Conservation (phyloP, 2,113 vertebrate genomes). For the Chloroceryle aenea region DNA sequence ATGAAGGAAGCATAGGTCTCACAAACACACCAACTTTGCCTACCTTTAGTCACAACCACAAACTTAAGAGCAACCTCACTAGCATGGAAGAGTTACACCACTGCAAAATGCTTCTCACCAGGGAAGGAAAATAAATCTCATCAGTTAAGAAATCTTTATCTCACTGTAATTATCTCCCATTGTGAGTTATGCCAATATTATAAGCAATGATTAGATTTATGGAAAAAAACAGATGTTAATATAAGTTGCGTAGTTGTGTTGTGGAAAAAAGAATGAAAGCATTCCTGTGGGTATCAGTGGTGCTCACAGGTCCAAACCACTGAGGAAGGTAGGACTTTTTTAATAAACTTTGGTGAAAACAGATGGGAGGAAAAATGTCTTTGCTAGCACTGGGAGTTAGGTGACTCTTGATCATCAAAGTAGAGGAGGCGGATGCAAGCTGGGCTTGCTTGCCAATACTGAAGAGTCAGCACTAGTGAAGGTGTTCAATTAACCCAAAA, state of each 20-base stretch:
- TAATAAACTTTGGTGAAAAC: neutral
- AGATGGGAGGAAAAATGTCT: neutral
- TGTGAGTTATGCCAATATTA: neutral
- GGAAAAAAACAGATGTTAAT: neutral
- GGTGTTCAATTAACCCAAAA: neutral
- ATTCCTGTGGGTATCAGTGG: neutral
- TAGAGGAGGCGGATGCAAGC: neutral
- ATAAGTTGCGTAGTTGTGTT: neutral
- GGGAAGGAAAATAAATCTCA: neutral
- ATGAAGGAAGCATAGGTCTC: neutral
- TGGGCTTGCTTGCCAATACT: neutral
- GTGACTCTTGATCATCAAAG: neutral
- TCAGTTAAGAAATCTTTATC: neutral
- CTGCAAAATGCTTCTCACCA: neutral
- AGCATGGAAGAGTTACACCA: neutral
- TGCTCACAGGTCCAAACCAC: neutral
- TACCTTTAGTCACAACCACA: neutral
- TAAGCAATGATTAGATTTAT: neutral
- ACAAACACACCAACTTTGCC: neutral
- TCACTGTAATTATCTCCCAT: neutral
- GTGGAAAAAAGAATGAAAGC: neutral
- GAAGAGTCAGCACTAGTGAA: neutral
- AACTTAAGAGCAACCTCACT: neutral
- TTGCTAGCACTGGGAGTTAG: accelerated
- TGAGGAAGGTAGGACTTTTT: neutral